A percentile compares a stretch with the other conserved stretches of the same genome.
Conservation (phyloP, 2,888 invertebrate species). For the Chloromyia formosa region DNA sequence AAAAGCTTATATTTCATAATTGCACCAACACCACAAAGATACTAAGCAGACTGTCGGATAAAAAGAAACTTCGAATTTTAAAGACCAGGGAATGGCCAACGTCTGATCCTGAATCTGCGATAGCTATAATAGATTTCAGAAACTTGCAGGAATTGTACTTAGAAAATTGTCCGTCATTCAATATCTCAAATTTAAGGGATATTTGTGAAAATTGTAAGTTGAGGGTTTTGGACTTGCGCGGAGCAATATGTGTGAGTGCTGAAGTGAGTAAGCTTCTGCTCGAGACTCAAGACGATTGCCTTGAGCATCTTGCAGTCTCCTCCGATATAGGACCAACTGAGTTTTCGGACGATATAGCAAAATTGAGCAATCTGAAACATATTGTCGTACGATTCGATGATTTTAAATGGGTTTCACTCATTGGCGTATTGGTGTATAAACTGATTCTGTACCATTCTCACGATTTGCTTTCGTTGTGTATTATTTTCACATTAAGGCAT, state of each 20-base stretch:
- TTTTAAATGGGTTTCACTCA: neutral
- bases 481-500: neutral
- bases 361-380: slow-evolving; percentile 1
- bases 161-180: too few relatives aligned
- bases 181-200: too few relatives aligned
- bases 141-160: too few relatives aligned
- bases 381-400: neutral
- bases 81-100: too few relatives aligned
- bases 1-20: neutral
- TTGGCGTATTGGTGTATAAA: neutral
- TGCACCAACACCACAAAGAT: neutral
- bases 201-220: slow-evolving; percentile 18
- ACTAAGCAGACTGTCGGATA: too few relatives aligned
- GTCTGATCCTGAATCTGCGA: too few relatives aligned
- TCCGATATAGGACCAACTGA: neutral
- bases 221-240: neutral
- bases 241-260: neutral
- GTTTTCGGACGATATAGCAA: neutral
- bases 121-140: too few relatives aligned
- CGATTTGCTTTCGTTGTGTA: neutral
- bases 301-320: neutral
- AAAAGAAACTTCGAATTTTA: too few relatives aligned
- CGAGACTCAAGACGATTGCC: slow-evolving; percentile 5
- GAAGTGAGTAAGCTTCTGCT: neutral
- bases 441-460: slow-evolving; percentile 1